These are phyloP conservation scores for Abramis brama DNA, from an alignment of 2,113 vertebrate genomes.

Conservation along the genomic window DNA sequence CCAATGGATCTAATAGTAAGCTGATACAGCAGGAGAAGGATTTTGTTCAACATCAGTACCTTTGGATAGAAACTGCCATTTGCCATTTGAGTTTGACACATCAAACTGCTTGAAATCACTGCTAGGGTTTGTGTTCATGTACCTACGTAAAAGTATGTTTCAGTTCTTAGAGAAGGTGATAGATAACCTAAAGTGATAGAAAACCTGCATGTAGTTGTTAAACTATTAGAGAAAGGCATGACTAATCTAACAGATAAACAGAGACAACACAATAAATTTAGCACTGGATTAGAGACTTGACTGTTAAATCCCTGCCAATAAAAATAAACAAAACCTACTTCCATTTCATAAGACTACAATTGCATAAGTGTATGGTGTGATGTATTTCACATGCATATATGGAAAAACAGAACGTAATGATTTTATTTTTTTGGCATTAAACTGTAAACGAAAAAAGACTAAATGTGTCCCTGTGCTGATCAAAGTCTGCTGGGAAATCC, in stretches of 20 bases:
- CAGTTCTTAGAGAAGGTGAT: not conserved
- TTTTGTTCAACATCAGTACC: slow-evolving; percentile 14
- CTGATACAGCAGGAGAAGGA: slow-evolving; percentile 19
- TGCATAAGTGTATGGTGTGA: not conserved
- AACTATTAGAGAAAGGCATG: not conserved
- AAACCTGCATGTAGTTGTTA: not conserved
- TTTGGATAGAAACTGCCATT: slow-evolving; percentile 12
- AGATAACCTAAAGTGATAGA: not conserved
- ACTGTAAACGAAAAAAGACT: slow-evolving; percentile 1
- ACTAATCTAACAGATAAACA: not conserved
- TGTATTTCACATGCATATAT: not conserved
- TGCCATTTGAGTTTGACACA: not conserved
- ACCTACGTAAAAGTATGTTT: not conserved
- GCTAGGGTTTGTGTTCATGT: not conserved
- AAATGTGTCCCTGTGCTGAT: not conserved
- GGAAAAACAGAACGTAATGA: not conserved
- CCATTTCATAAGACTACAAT: slow-evolving; percentile 2
- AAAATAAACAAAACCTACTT: slow-evolving; percentile 21
- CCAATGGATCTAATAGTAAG: slow-evolving; percentile 23
- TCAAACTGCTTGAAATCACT: not conserved
- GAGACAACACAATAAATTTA: not conserved
- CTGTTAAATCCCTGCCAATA: not conserved
- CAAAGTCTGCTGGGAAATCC: not conserved
- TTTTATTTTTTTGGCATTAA: not conserved
- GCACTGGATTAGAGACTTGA: not conserved